A percentile compares a stretch with the other conserved stretches of the same genome.
Conservation (phyloP, 2,113 vertebrate species). For the Vanacampus margaritifer region DNA sequence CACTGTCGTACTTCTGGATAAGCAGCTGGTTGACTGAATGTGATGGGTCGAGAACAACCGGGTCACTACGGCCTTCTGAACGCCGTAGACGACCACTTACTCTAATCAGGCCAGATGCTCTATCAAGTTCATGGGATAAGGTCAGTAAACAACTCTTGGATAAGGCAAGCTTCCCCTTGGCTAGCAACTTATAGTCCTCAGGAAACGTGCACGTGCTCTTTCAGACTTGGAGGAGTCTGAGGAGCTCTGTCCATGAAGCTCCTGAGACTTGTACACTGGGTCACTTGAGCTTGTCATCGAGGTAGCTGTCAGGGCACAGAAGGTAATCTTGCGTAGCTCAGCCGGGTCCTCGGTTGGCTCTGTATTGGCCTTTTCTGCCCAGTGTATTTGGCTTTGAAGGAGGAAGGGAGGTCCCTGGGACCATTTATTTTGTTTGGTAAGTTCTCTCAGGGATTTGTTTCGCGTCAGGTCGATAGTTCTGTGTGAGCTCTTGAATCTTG, state of each 20-base stretch:
- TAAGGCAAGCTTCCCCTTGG: background rate
- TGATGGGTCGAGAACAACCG: background rate
- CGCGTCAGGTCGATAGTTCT: no score
- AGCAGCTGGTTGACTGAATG: background rate
- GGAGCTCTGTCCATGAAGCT: background rate
- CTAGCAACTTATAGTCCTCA: background rate
- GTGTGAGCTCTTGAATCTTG: no score
- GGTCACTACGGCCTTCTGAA: background rate
- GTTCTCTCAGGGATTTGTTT: no score
- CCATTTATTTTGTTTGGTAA: no score
- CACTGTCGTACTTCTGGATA: background rate
- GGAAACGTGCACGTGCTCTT: background rate
- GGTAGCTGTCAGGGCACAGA: background rate
- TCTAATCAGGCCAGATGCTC: background rate
- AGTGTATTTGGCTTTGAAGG: background rate
- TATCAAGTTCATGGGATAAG: background rate
- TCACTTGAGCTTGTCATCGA: background rate
- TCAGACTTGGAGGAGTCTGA: background rate
- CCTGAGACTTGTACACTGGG: background rate
- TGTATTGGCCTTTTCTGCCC: background rate
- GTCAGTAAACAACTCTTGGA: background rate
- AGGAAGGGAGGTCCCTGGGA: no score
- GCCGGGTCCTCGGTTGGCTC: background rate
- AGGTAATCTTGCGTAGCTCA: background rate
- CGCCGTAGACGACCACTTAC: no score